Evolutionary conservation across 2,888 invertebrate genomes (phyloP).

Genomic region (Oscheius sp.): DNA sequence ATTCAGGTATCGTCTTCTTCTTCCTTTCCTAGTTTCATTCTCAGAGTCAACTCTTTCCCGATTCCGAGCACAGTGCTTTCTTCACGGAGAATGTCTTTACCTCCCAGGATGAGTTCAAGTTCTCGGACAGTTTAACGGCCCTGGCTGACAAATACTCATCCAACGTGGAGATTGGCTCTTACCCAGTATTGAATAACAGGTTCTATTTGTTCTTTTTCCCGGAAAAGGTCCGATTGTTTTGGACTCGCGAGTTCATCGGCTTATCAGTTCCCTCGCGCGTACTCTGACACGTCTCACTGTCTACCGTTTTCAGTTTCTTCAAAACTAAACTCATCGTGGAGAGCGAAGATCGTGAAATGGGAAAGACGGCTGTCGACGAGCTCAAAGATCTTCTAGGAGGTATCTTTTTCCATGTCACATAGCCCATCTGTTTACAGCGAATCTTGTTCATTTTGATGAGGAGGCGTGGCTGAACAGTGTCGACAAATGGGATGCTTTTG

Average conservation of each 20-base stretch:
- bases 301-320: constrained; percentile 74
- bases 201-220: constrained; percentile 43
- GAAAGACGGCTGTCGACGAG: constrained; percentile 46
- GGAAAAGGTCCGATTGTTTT: neutral
- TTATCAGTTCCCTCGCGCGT: constrained; percentile 12
- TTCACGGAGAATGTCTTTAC: constrained; percentile 72
- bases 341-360: constrained; percentile 72
- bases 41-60: constrained; percentile 66
- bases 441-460: constrained; percentile 73
- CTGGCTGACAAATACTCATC: constrained; percentile 75
- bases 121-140: constrained; percentile 75
- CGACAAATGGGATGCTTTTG: constrained; percentile 55
- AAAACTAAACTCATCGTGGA: constrained; percentile 78
- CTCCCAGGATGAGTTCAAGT: constrained; percentile 74
- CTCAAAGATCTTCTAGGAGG: constrained; percentile 48
- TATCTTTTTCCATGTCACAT: neutral
- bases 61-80: constrained; percentile 44
- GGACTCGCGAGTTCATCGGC: neutral
- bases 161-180: constrained; percentile 78
- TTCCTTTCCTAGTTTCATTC: constrained; percentile 8
- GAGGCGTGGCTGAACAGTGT: constrained; percentile 73
- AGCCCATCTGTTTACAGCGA: neutral
- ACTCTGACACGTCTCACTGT: constrained; percentile 7
- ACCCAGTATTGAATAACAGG: constrained; percentile 77
- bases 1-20: constrained; percentile 68